Conservation (phyloP, 2,113 vertebrate genomes). For the Bufo bufo region DNA sequence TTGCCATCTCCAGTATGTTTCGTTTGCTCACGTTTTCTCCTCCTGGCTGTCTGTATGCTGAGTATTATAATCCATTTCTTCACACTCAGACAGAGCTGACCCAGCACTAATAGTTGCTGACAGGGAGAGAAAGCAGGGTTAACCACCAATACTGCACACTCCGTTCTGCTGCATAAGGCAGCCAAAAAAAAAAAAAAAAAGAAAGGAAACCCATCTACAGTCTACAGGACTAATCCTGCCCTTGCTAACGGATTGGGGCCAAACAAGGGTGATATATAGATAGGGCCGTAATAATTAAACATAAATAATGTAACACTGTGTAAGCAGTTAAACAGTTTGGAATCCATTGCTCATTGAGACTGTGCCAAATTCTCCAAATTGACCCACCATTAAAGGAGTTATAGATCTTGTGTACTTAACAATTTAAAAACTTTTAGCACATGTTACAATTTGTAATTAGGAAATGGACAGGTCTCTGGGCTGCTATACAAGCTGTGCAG, state of each 20-base stretch:
- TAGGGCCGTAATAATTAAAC: constrained; percentile 22
- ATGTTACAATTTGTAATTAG: neutral
- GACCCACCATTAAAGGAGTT: constrained; percentile 1
- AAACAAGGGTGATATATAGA: constrained; percentile 20
- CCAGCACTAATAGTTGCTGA: constrained; percentile 55
- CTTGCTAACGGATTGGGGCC: neutral
- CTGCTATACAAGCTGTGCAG: neutral
- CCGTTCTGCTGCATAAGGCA: constrained; percentile 1
- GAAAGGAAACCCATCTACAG: constrained; percentile 19
- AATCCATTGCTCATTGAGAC: neutral
- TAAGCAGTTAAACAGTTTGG: constrained; percentile 1
- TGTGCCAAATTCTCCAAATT: constrained; percentile 22
- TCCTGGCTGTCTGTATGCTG: constrained; percentile 35
- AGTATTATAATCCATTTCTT: constrained; percentile 52
- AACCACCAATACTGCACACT: constrained; percentile 40
- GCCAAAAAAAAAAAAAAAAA: neutral
- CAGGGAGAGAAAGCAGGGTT: constrained; percentile 51
- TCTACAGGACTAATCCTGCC: constrained; percentile 28
- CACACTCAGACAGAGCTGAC: constrained; percentile 50
- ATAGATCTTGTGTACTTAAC: neutral
- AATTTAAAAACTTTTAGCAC: constrained; percentile 6
- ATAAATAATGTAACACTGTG: constrained; percentile 19
- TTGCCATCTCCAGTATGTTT: neutral
- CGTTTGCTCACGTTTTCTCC: neutral
- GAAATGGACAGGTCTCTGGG: neutral